Evolutionary conservation across 2,113 vertebrate genomes (phyloP).

Genomic region (Genyomyrus donnyi): DNA sequence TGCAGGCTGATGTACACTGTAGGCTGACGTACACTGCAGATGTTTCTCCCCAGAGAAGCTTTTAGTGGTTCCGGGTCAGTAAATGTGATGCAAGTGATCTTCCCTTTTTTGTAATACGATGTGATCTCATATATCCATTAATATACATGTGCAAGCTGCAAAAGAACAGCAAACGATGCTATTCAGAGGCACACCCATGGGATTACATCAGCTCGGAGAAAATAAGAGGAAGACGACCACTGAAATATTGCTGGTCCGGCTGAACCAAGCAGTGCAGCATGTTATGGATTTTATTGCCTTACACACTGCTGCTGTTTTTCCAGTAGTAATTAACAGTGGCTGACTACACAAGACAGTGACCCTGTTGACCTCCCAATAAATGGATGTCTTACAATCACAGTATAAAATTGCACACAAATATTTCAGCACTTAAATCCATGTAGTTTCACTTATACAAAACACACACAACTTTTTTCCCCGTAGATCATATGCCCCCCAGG

Average conservation of each 20-base stretch:
- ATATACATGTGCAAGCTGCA: neutral
- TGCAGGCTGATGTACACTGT: neutral
- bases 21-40: neutral
- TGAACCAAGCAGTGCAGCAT: neutral
- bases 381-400: neutral
- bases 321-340: neutral
- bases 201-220: neutral
- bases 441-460: neutral
- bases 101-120: neutral
- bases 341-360: neutral
- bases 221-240: neutral
- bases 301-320: neutral
- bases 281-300: neutral
- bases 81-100: neutral
- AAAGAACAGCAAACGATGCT: neutral
- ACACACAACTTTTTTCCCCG: neutral
- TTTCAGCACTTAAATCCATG: neutral
- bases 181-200: neutral
- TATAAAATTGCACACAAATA: neutral
- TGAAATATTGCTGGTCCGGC: neutral
- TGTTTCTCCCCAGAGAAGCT: neutral
- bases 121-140: neutral
- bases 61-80: neutral
- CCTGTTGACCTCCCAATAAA: neutral
- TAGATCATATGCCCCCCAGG: neutral